A percentile compares a stretch with the other conserved stretches of the same genome.
Evolutionary conservation across 2,888 invertebrate genomes (phyloP).

Genomic region (Pristionchus fissidentatus): DNA sequence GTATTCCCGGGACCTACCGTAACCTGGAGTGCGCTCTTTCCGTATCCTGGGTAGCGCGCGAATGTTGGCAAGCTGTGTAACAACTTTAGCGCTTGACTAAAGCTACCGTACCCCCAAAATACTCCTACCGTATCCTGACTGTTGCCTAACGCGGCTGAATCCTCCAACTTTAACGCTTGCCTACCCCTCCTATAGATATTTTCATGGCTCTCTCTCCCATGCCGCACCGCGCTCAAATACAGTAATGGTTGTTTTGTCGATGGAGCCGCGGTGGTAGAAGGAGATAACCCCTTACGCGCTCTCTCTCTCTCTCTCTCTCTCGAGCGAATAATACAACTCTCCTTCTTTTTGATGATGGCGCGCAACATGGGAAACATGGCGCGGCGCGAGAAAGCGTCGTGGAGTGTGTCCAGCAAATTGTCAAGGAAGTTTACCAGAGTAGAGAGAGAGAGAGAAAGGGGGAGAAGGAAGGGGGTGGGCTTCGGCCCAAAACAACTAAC

Average conservation of each 20-base stretch:
- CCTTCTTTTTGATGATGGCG: slow-evolving; percentile 24
- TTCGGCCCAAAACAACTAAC: too few relatives aligned
- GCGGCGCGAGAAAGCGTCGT: neutral
- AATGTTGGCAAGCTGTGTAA: neutral
- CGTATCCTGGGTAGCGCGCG: neutral
- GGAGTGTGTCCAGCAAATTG: too few relatives aligned
- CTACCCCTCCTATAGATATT: neutral
- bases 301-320: too few relatives aligned
- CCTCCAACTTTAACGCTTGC: slow-evolving; percentile 5
- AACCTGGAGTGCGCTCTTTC: neutral
- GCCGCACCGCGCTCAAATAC: too few relatives aligned
- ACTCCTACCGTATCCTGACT: neutral
- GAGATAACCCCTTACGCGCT: slow-evolving; percentile 31
- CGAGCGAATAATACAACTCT: too few relatives aligned
- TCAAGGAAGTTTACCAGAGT: neutral
- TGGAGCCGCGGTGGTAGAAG: neutral
- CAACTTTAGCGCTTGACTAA: too few relatives aligned
- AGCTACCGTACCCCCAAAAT: too few relatives aligned
- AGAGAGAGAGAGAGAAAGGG: neutral
- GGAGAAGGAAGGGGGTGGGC: neutral
- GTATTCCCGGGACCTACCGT: slow-evolving; percentile 12
- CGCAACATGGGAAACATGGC: neutral
- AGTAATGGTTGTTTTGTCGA: slow-evolving; percentile 42
- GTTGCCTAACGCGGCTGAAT: neutral
- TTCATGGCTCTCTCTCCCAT: neutral